A percentile compares a stretch with the other conserved stretches of the same genome.
These are phyloP conservation scores for Lanistes nyassanus DNA, from an alignment of 1,140 invertebrate genomes.

Conservation along the genomic window DNA sequence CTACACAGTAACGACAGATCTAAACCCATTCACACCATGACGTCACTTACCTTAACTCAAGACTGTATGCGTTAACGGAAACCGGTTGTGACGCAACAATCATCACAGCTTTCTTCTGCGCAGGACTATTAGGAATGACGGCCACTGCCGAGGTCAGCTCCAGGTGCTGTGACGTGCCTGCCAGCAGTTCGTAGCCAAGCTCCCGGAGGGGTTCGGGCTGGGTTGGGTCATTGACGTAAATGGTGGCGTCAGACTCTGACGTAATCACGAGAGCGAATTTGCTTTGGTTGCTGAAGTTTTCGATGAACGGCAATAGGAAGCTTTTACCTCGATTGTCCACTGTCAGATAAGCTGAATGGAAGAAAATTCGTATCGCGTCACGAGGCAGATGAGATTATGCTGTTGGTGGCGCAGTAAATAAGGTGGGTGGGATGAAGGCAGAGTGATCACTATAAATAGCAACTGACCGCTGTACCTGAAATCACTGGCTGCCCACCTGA, in stretches of 20 bases:
- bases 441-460: too few relatives aligned
- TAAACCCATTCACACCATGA: too few relatives aligned
- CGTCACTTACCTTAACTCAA: constrained; percentile 3
- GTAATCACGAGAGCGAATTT: neutral
- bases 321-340: constrained; percentile 11
- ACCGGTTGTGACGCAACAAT: constrained; percentile 17
- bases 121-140: neutral
- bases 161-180: constrained; percentile 14
- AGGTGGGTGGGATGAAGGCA: too few relatives aligned
- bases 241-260: constrained; percentile 5
- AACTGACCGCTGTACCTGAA: too few relatives aligned
- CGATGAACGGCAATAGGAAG: constrained; percentile 13
- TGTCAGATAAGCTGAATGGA: neutral
- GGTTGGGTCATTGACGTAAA: constrained; percentile 16
- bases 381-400: too few relatives aligned
- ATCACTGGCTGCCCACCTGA: too few relatives aligned
- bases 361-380: neutral
- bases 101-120: constrained; percentile 18
- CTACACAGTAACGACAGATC: too few relatives aligned
- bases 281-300: neutral
- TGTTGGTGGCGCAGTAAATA: too few relatives aligned
- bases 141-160: neutral
- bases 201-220: neutral
- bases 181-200: neutral
- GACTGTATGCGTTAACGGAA: neutral